Conservation (phyloP, 2,888 invertebrate species). For the Axea sp. region DNA sequence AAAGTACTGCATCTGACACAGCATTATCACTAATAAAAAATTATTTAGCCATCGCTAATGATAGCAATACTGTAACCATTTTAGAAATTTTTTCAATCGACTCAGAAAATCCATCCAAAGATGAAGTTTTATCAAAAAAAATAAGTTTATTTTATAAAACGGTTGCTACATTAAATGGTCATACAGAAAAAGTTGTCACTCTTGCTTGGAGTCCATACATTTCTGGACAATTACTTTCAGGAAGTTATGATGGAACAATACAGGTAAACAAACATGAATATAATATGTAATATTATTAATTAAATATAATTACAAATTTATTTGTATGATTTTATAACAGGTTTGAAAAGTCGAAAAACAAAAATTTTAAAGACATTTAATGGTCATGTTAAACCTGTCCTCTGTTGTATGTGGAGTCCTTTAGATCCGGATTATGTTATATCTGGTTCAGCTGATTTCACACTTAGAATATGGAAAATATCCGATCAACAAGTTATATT, state of each 20-base stretch:
- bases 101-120: neutral
- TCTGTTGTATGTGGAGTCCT: slow-evolving; percentile 85
- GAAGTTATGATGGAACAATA: slow-evolving; percentile 85
- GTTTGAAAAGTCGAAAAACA: slow-evolving; percentile 83
- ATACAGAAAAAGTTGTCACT: slow-evolving; percentile 81
- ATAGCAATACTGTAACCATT: slow-evolving; percentile 80
- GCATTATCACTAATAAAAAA: slow-evolving; percentile 82
- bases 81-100: slow-evolving; percentile 76
- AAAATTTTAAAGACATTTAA: slow-evolving; percentile 82
- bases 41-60: slow-evolving; percentile 84
- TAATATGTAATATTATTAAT: neutral
- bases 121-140: slow-evolving; percentile 1
- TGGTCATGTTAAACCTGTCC: slow-evolving; percentile 81
- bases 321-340: slow-evolving; percentile 74
- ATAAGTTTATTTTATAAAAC: slow-evolving; percentile 64
- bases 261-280: slow-evolving; percentile 80
- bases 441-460: slow-evolving; percentile 85
- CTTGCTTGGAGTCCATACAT: slow-evolving; percentile 86
- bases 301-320: too few relatives aligned
- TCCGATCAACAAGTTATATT: slow-evolving; percentile 74
- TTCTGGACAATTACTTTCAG: slow-evolving; percentile 84
- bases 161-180: slow-evolving; percentile 80
- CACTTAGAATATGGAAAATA: slow-evolving; percentile 83
- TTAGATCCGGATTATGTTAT: slow-evolving; percentile 82
- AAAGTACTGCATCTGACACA: slow-evolving; percentile 82